A percentile compares a stretch with the other conserved stretches of the same genome.
phyloP scores from a whole-genome alignment of 2,888 invertebrate species.

The Cephonodes hylas region DNA sequence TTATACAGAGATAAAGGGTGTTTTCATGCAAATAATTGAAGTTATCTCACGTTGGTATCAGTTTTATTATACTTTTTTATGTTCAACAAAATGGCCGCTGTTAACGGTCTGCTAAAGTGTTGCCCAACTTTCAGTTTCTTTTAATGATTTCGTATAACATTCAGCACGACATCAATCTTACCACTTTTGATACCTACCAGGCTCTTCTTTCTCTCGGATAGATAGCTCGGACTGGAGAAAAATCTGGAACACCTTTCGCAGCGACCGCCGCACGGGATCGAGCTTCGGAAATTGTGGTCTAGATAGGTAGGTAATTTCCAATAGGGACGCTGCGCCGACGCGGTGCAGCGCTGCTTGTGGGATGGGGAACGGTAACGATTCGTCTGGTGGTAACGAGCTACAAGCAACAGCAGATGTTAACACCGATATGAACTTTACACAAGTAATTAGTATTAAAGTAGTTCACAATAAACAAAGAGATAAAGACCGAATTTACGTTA shows the following conservation, averaged over 20 bases:
- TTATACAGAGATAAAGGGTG: not conserved
- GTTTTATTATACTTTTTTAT: not conserved
- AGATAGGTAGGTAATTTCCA: not conserved
- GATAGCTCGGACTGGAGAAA: not conserved
- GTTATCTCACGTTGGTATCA: not conserved
- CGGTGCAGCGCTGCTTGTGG: not conserved
- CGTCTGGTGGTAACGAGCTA: constrained; percentile 5
- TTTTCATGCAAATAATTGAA: not conserved
- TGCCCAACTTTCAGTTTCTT: not conserved
- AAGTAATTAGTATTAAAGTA: not conserved
- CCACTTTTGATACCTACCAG: not conserved
- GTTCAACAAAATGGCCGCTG: not conserved
- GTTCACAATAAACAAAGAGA: too few species aligned
- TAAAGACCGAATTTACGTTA: too few species aligned
- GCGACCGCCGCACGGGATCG: not conserved
- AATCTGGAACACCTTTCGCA: not conserved
- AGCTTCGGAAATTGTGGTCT: not conserved
- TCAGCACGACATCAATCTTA: constrained; percentile 4
- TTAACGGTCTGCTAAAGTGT: not conserved
- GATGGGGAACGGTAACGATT: constrained; percentile 3
- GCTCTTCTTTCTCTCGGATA: not conserved
- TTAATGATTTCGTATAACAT: not conserved
- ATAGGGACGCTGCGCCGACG: constrained; percentile 1
- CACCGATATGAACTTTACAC: not conserved
- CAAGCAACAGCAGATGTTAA: not conserved